A percentile compares a stretch with the other conserved stretches of the same genome.
These are phyloP conservation scores for Cromileptes altivelis DNA, from an alignment of 2,113 vertebrate species.

Conservation along the genomic window DNA sequence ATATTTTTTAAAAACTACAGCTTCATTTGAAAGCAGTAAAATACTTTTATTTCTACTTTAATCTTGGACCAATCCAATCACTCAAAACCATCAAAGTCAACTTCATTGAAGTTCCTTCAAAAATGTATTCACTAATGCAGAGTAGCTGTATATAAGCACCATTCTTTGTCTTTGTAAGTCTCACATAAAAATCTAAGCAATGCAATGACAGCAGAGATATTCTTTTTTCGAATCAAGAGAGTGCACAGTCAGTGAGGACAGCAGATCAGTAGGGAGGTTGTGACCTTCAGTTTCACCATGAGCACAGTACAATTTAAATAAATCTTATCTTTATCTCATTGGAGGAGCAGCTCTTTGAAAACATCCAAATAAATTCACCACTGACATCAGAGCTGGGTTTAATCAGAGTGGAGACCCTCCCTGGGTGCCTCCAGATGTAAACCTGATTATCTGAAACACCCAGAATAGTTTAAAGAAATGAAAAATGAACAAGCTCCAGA, in stretches of 20 bases:
- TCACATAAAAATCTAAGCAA: too few species aligned
- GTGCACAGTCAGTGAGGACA: background rate
- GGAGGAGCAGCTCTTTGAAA: background rate
- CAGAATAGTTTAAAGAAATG: background rate
- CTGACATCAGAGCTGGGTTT: slow-evolving; percentile 14
- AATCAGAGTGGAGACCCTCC: slow-evolving; percentile 1
- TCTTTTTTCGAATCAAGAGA: too few species aligned
- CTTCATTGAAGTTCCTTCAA: too few species aligned
- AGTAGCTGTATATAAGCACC: too few species aligned
- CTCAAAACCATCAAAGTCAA: too few species aligned
- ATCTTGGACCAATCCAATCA: too few species aligned
- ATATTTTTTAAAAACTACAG: too few species aligned
- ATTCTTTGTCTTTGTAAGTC: too few species aligned
- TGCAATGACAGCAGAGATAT: too few species aligned
- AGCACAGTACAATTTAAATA: background rate
- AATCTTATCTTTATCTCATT: slow-evolving; percentile 5
- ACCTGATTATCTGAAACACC: background rate
- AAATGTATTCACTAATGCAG: too few species aligned
- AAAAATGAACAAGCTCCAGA: background rate
- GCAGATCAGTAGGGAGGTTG: background rate
- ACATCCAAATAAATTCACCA: slow-evolving; percentile 7
- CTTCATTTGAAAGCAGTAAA: too few species aligned
- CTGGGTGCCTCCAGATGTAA: slow-evolving; percentile 14
- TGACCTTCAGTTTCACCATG: background rate
- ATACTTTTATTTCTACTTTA: too few species aligned